Conservation (phyloP, 2,113 vertebrate species). For the Papio anubis region DNA sequence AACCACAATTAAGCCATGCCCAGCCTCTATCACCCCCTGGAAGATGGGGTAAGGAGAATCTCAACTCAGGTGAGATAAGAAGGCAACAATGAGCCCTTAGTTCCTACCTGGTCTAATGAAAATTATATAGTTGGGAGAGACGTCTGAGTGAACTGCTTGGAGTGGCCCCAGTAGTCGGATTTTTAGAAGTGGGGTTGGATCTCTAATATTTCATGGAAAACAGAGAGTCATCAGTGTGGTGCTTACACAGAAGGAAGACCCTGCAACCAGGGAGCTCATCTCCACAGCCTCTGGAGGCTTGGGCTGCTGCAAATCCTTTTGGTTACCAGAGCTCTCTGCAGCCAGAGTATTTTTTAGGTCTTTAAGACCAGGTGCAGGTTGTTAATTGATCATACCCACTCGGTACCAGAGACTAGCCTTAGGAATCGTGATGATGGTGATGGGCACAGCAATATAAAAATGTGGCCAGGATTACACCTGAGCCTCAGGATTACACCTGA, state of each 20-base stretch:
- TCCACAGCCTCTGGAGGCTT: neutral
- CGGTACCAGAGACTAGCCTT: neutral
- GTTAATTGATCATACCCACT: neutral
- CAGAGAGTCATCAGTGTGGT: slow-evolving; percentile 61
- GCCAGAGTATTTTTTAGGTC: neutral
- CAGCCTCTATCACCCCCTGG: neutral
- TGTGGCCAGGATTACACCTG: neutral
- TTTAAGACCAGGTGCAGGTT: neutral
- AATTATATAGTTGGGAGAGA: slow-evolving; percentile 77
- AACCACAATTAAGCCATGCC: slow-evolving; percentile 39
- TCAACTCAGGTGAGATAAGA: neutral
- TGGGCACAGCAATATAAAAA: neutral
- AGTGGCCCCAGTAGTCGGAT: slow-evolving; percentile 52
- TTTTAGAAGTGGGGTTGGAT: slow-evolving; percentile 66
- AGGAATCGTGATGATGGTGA: neutral
- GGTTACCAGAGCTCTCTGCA: neutral
- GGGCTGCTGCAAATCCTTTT: neutral
- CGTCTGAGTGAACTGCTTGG: slow-evolving; percentile 73
- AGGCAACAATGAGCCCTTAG: neutral
- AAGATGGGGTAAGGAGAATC: neutral
- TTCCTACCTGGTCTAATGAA: slow-evolving; percentile 78
- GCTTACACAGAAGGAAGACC: neutral
- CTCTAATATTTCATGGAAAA: slow-evolving; percentile 72
- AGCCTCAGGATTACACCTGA: neutral
- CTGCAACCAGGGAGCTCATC: neutral